These are phyloP conservation scores for Mnemiopsis leidyi DNA, from an alignment of 37 sponge, comb jelly and placozoan species.

Conservation along the genomic window DNA sequence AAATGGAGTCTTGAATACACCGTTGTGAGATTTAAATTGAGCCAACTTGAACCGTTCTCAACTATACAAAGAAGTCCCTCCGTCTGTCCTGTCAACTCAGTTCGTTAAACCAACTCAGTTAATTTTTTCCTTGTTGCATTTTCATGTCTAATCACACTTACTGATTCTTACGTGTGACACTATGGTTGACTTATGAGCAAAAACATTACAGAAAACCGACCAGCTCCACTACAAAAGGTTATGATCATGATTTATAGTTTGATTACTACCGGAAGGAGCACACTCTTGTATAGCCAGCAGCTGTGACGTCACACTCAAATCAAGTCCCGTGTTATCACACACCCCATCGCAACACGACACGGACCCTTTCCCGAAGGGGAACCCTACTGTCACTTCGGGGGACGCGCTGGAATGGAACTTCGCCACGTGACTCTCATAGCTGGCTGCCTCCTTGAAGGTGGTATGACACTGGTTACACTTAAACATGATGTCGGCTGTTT, in stretches of 20 bases:
- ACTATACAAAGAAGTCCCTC: too few species aligned
- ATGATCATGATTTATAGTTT: too few species aligned
- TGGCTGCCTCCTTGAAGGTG: background rate
- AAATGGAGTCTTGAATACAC: too few species aligned
- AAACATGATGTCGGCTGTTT: background rate
- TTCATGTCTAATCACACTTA: too few species aligned
- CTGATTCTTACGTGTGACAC: too few species aligned
- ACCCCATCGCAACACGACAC: background rate
- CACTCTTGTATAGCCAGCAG: background rate
- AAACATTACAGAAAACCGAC: too few species aligned
- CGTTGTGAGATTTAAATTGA: too few species aligned
- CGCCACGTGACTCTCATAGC: background rate
- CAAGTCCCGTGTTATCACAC: conserved; percentile 44
- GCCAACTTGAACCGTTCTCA: too few species aligned
- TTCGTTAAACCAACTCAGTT: too few species aligned
- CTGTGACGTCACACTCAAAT: conserved; percentile 49
- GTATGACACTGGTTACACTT: conserved; percentile 37
- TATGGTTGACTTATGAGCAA: too few species aligned
- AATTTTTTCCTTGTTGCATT: too few species aligned
- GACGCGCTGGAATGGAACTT: conserved; percentile 29
- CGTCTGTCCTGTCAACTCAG: too few species aligned
- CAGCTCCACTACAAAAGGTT: background rate
- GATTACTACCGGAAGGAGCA: background rate
- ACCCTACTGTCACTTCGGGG: background rate
- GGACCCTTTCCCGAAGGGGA: background rate